Conservation (phyloP, 2,113 vertebrate species). For the Saccopteryx bilineata region DNA sequence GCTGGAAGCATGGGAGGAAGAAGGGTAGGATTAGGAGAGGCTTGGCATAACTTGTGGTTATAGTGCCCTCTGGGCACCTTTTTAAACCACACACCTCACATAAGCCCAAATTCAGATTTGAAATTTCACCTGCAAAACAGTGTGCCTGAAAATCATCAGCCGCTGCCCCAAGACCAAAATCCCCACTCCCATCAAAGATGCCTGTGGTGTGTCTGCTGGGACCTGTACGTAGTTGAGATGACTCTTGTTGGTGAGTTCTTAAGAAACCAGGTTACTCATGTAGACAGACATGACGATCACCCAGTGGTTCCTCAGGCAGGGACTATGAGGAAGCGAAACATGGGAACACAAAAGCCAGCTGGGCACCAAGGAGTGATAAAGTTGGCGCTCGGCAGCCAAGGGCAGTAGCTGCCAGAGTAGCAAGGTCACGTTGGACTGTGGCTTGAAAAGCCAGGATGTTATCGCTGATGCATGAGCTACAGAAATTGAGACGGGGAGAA, state of each 20-base stretch:
- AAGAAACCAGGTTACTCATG: background rate
- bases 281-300: background rate
- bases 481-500: background rate
- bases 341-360: background rate
- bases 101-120: background rate
- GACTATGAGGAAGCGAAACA: background rate
- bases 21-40: background rate
- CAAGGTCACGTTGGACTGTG: background rate
- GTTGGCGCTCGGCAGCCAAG: background rate
- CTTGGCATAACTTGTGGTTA: background rate
- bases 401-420: background rate
- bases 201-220: background rate
- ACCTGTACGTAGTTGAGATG: background rate
- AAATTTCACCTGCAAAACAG: background rate
- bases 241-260: background rate
- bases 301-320: background rate
- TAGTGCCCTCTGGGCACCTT: background rate
- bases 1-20: background rate
- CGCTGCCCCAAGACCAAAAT: too few species aligned
- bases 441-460: slow-evolving; percentile 1
- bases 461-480: background rate
- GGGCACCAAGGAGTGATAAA: background rate
- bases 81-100: background rate
- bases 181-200: background rate
- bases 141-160: background rate